Base-by-base conservation (phyloP, 2,888 invertebrate species). In the Elaeidobius kamerunicus region DNA sequence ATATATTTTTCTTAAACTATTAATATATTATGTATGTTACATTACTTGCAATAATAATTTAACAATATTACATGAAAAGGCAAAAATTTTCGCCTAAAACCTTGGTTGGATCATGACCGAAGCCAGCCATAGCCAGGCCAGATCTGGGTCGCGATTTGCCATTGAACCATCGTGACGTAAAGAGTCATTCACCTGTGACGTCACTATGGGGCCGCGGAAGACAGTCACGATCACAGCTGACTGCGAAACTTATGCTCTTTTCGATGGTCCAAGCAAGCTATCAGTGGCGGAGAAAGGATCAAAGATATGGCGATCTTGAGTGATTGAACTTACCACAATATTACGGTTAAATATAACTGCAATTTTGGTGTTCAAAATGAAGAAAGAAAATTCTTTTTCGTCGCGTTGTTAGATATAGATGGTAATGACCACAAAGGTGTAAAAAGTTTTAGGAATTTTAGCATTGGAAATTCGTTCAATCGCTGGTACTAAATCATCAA, bases 111-210 rank as follows among this genome's bases (percentile, higher is more conserved):
- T 54, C 56, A 54, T 50, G 53, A 53, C 38, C 53, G 48, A 50
- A 48, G 46, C 42, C 41, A 46, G 46, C 49, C 47, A 41, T 11
- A 47, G 53, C 44, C 52, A 46, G 41, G 41, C 56, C 47, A 58
- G 58, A 58, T 59, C 72, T 74, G 69, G 73, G 73, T 74, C 73
- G 73, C 71, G 72, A 73, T 74, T 73, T 74, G 73, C 73, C 73
- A 73, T 74, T 74, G 73, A 74, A 73, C 73, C 70, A 68, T 65
- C 67, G 69, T 73, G 72, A 72, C 71, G 73, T 72, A 66, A 66
- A 65, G 63, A 71, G 71, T 73, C 73, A 71, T 73, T 73, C 71
- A 73, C 73, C 73, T 71, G 70, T 72, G 72, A 73, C 73, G 73
- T 74, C 72, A 73, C 69, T 63, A 61, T 58, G 57, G 64, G 64